Percentiles rank a stretch among this genome's conserved stretches.
These are phyloP conservation scores for Phylloscopus trochilus DNA, from an alignment of 2,113 vertebrate species.

Conservation along the genomic window DNA sequence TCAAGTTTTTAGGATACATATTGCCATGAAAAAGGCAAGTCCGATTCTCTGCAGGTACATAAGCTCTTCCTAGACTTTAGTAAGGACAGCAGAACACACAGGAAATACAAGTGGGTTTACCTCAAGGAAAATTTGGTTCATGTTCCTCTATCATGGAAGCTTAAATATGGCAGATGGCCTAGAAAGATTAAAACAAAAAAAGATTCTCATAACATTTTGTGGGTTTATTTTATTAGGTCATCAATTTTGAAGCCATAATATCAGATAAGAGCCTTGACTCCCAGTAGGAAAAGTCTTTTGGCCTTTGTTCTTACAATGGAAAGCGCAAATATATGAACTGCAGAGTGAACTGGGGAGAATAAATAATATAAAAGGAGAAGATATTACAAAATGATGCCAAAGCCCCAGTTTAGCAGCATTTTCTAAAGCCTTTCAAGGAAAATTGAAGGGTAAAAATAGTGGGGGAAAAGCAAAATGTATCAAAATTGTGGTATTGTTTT, in stretches of 20 bases:
- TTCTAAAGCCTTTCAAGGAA: not conserved
- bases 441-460: not conserved
- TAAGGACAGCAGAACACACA: not conserved
- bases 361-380: not conserved
- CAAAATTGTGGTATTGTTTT: not conserved
- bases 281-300: not conserved
- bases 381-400: not conserved
- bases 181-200: not conserved
- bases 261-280: not conserved
- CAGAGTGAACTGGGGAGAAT: not conserved
- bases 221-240: conserved; percentile 30
- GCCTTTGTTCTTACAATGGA: not conserved
- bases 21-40: not conserved
- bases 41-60: not conserved
- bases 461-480: rapidly evolving
- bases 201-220: not conserved
- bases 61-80: not conserved
- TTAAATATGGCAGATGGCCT: not conserved
- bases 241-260: not conserved
- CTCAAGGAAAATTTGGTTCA: not conserved
- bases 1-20: not conserved
- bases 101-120: not conserved
- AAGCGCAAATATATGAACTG: not conserved
- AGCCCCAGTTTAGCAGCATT: not conserved
- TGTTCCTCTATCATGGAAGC: not conserved